Evolutionary conservation across 2,888 invertebrate genomes (phyloP).

Genomic region (Eupithecia centaureata): DNA sequence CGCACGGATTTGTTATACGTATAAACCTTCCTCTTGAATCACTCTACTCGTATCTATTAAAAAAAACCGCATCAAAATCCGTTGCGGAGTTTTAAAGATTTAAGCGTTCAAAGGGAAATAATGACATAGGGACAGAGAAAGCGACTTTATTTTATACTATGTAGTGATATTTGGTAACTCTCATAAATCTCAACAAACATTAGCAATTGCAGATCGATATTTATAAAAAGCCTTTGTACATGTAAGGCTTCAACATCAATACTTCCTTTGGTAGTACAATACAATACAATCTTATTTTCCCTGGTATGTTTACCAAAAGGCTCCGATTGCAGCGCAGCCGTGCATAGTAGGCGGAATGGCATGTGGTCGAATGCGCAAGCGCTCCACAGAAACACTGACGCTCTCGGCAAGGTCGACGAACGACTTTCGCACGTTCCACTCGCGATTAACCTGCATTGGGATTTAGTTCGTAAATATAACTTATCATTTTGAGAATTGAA

Average conservation of each 20-base stretch:
- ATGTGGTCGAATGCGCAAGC: constrained; percentile 63
- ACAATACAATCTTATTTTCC: constrained; percentile 3
- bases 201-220: neutral
- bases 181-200: neutral
- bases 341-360: constrained; percentile 77
- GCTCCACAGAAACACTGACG: constrained; percentile 56
- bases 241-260: neutral
- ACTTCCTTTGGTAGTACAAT: neutral
- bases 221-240: neutral
- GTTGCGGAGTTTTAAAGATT: too few relatives aligned
- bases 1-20: too few relatives aligned
- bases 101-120: too few relatives aligned
- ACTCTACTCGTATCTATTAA: too few relatives aligned
- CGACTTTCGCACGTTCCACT: constrained; percentile 80
- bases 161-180: neutral
- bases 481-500: neutral
- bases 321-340: constrained; percentile 53
- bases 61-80: too few relatives aligned
- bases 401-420: constrained; percentile 79
- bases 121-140: too few relatives aligned
- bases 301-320: constrained; percentile 20
- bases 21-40: too few relatives aligned
- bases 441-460: constrained; percentile 46
- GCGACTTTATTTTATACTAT: too few relatives aligned
- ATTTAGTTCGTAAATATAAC: neutral